These are phyloP conservation scores for Drosophila pruinosa DNA, from an alignment of 1,140 invertebrate species.

Conservation along the genomic window DNA sequence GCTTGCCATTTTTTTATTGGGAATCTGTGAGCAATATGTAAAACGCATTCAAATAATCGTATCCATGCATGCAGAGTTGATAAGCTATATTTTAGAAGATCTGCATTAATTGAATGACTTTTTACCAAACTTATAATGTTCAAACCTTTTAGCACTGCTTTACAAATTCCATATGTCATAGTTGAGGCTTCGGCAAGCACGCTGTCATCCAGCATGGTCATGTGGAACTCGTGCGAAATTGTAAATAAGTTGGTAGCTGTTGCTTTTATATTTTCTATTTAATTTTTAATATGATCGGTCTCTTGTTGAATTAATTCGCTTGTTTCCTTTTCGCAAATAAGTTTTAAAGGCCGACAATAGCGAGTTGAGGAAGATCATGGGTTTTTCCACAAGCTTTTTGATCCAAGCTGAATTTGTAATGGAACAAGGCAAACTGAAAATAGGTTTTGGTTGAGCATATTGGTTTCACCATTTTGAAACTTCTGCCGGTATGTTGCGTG, in stretches of 20 bases:
- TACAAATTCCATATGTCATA: conserved; percentile 17
- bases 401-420: conserved; percentile 26
- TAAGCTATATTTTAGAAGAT: background rate
- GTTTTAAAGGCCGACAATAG: conserved; percentile 18
- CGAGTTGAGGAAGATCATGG: conserved; percentile 19
- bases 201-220: conserved; percentile 5
- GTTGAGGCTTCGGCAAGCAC: conserved; percentile 10
- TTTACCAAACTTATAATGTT: background rate
- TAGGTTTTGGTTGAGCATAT: conserved; percentile 14
- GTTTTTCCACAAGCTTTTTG: conserved; percentile 24
- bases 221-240: background rate
- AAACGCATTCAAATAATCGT: background rate
- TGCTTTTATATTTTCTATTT: conserved; percentile 14
- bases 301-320: conserved; percentile 12
- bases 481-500: conserved; percentile 26
- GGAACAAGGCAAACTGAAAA: conserved; percentile 30
- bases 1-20: conserved; percentile 8
- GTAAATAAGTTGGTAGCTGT: background rate
- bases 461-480: conserved; percentile 24
- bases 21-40: background rate
- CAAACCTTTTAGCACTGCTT: conserved; percentile 7
- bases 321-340: conserved; percentile 18
- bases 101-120: background rate
- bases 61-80: conserved; percentile 14
- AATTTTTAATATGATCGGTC: conserved; percentile 3